Percentiles rank a stretch among this genome's conserved stretches.
These are phyloP conservation scores for Panurus biarmicus DNA, from an alignment of 2,113 vertebrate genomes.

Conservation along the genomic window DNA sequence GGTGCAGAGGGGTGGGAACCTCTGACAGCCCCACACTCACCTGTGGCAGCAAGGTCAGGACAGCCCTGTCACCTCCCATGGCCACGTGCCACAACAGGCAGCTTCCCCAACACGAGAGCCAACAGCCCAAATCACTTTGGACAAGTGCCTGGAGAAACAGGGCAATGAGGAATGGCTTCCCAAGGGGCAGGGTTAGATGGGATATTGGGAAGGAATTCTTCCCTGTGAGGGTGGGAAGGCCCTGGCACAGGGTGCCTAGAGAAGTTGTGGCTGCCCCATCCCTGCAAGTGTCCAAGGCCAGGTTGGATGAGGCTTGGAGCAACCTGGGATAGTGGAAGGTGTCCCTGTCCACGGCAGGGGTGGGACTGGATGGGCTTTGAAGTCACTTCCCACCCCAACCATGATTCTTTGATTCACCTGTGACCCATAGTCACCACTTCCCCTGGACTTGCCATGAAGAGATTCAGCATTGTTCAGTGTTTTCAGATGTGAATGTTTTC, in stretches of 20 bases:
- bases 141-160: neutral
- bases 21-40: neutral
- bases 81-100: neutral
- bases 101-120: neutral
- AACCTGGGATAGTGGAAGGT: rapidly evolving
- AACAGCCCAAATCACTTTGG: neutral
- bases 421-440: neutral
- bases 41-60: neutral
- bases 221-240: rapidly evolving
- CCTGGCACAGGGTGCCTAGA: neutral
- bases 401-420: neutral
- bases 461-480: rapidly evolving
- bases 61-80: neutral
- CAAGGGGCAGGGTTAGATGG: neutral
- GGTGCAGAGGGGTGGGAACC: neutral
- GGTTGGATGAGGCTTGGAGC: rapidly evolving
- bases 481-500: neutral
- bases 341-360: neutral
- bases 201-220: neutral
- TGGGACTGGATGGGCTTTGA: neutral
- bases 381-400: neutral
- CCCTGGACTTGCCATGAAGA: neutral
- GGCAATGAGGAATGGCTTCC: neutral
- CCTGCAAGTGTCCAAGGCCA: neutral
- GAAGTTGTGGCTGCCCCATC: neutral